Conservation (phyloP, 2,113 vertebrate genomes). For the Lucifuga dentata region DNA sequence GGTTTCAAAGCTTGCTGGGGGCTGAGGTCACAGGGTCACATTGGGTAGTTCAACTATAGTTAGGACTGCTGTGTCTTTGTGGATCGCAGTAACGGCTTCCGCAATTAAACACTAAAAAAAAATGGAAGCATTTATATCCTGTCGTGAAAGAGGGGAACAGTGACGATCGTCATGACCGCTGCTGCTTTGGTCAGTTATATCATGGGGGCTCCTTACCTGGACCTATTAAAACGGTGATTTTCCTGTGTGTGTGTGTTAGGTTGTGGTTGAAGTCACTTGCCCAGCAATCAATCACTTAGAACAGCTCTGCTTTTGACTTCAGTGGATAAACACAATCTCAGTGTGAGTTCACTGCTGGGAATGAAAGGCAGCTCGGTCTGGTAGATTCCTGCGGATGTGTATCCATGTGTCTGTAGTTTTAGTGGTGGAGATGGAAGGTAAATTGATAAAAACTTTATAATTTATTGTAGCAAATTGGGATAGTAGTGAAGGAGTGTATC, state of each 20-base stretch:
- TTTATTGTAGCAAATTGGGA: too few species aligned
- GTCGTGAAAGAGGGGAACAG: slow-evolving; percentile 45
- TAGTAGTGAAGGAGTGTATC: too few species aligned
- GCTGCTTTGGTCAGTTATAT: slow-evolving; percentile 31
- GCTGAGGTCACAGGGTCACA: slow-evolving; percentile 66
- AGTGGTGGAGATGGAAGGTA: not conserved
- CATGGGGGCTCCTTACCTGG: slow-evolving; percentile 55
- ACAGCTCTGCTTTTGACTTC: slow-evolving; percentile 68
- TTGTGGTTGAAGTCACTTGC: slow-evolving; percentile 60
- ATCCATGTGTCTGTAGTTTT: slow-evolving; percentile 2
- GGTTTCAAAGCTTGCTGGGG: slow-evolving; percentile 80
- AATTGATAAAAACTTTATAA: slow-evolving; percentile 2
- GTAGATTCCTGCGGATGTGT: slow-evolving; percentile 19
- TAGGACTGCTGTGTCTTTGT: slow-evolving; percentile 66
- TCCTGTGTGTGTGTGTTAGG: slow-evolving; percentile 31
- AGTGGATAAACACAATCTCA: slow-evolving; percentile 74
- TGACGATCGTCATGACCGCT: slow-evolving; percentile 43
- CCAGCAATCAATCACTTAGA: slow-evolving; percentile 74
- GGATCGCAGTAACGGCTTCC: slow-evolving; percentile 76
- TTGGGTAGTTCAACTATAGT: slow-evolving; percentile 68
- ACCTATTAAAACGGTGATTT: slow-evolving; percentile 43
- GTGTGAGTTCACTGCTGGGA: slow-evolving; percentile 69
- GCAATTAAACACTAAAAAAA: slow-evolving; percentile 82
- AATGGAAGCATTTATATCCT: slow-evolving; percentile 80
- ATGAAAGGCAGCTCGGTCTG: slow-evolving; percentile 37